Evolutionary conservation across 1,140 invertebrate species (phyloP).

Genomic region (Drosophila tropicalis): DNA sequence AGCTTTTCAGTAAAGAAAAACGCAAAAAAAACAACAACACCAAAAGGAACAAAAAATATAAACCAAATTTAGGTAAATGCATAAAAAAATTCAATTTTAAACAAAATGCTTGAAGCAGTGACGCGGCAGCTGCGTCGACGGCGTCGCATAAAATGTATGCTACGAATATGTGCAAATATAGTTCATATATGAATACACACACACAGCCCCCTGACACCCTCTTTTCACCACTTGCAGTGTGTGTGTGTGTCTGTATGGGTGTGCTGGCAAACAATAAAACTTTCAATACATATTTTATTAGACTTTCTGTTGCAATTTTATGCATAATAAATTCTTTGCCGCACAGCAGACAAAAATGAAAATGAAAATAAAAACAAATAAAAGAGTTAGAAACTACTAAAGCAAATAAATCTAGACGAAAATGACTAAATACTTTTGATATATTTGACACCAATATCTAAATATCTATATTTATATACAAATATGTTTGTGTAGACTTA

Average conservation of each 20-base stretch:
- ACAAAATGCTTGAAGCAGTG: constrained; percentile 49
- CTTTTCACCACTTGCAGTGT: background rate
- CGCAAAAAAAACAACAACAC: constrained; percentile 37
- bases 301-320: constrained; percentile 69
- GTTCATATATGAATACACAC: constrained; percentile 9
- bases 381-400: background rate
- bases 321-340: constrained; percentile 69
- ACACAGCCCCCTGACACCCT: background rate
- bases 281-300: constrained; percentile 78
- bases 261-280: constrained; percentile 66
- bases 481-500: background rate
- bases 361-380: background rate
- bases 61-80: constrained; percentile 68
- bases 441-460: background rate
- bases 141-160: constrained; percentile 47
- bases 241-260: background rate
- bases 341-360: constrained; percentile 26
- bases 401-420: constrained; percentile 23
- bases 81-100: constrained; percentile 73
- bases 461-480: background rate
- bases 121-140: constrained; percentile 34
- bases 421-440: constrained; percentile 9
- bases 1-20: constrained; percentile 17
- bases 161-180: constrained; percentile 50
- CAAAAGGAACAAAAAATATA: background rate